These are phyloP conservation scores for Tineola bisselliella DNA, from an alignment of 2,888 invertebrate genomes.

Conservation along the genomic window DNA sequence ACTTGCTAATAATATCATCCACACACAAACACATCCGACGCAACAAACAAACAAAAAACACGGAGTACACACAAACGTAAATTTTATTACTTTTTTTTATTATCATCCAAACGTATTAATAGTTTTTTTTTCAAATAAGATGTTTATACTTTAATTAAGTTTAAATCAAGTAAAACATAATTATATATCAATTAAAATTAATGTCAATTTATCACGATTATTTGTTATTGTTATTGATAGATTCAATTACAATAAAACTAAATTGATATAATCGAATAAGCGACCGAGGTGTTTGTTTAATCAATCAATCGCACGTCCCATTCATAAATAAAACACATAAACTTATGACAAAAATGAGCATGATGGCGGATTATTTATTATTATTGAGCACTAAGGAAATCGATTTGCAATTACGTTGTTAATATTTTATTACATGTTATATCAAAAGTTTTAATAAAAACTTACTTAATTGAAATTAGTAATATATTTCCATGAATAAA, in stretches of 20 bases:
- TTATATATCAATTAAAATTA: too few relatives aligned
- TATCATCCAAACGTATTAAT: too few relatives aligned
- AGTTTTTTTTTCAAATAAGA: too few relatives aligned
- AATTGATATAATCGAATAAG: not conserved
- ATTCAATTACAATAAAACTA: constrained; percentile 21
- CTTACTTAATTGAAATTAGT: too few relatives aligned
- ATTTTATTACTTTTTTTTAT: too few relatives aligned
- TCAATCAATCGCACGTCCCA: not conserved
- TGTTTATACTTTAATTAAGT: too few relatives aligned
- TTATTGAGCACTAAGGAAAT: not conserved
- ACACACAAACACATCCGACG: constrained; percentile 49
- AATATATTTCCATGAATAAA: too few relatives aligned
- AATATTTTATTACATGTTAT: too few relatives aligned
- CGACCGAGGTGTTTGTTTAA: not conserved
- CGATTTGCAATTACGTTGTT: not conserved
- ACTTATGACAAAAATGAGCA: not conserved
- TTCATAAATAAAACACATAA: constrained; percentile 4
- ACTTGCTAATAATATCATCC: not conserved
- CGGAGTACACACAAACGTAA: too few relatives aligned
- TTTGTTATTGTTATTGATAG: not conserved
- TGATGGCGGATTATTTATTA: not conserved
- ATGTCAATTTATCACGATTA: not conserved
- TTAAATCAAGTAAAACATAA: too few relatives aligned
- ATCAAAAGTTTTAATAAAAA: too few relatives aligned
- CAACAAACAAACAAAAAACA: constrained; percentile 19